A percentile compares a stretch with the other conserved stretches of the same genome.
Evolutionary conservation across 2,888 invertebrate species (phyloP).

Genomic region (Lutraria lutraria): DNA sequence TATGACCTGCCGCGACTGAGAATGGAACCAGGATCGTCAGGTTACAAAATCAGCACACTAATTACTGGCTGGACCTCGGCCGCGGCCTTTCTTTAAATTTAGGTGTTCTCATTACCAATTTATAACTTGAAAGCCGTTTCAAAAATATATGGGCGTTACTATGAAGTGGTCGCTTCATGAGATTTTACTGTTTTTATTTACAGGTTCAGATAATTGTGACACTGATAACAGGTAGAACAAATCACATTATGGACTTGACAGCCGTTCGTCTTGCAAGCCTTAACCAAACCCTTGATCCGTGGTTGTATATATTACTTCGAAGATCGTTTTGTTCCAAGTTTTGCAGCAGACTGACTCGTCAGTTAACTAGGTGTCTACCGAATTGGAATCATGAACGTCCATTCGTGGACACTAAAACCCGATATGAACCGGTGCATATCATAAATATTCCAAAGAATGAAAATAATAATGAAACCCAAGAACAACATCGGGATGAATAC

Average conservation of each 20-base stretch:
- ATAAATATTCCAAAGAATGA: not conserved
- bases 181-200: constrained; percentile 14
- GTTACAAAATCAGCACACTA: too few relatives aligned
- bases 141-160: too few relatives aligned
- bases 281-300: constrained; percentile 86
- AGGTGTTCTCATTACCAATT: too few relatives aligned
- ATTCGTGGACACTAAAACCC: not conserved
- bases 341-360: not conserved
- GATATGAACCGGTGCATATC: not conserved
- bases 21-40: too few relatives aligned
- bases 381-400: not conserved
- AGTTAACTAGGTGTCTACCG: not conserved
- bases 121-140: too few relatives aligned
- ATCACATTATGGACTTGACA: constrained; percentile 79
- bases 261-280: constrained; percentile 84
- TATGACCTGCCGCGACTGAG: too few relatives aligned
- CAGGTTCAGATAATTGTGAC: constrained; percentile 81
- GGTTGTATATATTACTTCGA: constrained; percentile 86
- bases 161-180: too few relatives aligned
- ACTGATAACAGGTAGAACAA: constrained; percentile 70
- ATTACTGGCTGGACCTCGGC: too few relatives aligned
- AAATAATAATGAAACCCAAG: not conserved
- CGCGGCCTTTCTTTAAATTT: too few relatives aligned
- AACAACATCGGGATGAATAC: not conserved
- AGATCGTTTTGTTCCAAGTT: constrained; percentile 68